Conservation (phyloP, 2,113 vertebrate species). For the Brienomyrus brachyistius region DNA sequence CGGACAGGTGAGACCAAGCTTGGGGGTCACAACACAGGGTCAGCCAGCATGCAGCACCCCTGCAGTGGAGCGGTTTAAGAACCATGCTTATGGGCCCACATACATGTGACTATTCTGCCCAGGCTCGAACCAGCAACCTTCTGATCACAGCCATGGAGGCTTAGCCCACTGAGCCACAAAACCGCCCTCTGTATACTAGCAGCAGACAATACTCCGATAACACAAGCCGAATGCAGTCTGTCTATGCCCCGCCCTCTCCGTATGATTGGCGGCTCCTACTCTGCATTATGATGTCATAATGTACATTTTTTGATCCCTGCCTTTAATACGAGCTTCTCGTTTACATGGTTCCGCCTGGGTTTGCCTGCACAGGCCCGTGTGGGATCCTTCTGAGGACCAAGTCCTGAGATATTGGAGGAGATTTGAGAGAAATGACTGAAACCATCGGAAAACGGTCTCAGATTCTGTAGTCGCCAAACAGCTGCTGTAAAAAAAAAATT, state of each 20-base stretch:
- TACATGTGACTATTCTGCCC: neutral
- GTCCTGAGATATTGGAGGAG: neutral
- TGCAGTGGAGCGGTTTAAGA: no score
- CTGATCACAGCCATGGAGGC: neutral
- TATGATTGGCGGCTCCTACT: neutral
- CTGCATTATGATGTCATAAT: slow-evolving; percentile 18
- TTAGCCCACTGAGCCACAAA: neutral
- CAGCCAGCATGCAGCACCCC: neutral
- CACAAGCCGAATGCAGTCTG: neutral
- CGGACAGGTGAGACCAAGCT: neutral
- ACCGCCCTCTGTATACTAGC: neutral
- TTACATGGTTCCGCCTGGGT: neutral
- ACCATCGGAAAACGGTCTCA: slow-evolving; percentile 12
- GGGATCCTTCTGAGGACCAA: slow-evolving; percentile 25
- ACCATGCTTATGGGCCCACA: neutral
- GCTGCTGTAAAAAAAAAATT: slow-evolving; percentile 55
- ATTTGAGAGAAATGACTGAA: neutral
- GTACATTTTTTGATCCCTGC: slow-evolving; percentile 23
- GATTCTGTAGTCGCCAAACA: slow-evolving; percentile 42
- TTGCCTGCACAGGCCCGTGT: neutral
- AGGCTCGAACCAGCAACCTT: neutral
- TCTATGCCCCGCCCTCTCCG: neutral
- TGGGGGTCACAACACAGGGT: neutral
- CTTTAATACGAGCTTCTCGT: neutral
- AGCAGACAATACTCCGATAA: neutral